Base-by-base conservation (phyloP, 2,888 invertebrate genomes). In the Brachynemurus nebulosus region DNA sequence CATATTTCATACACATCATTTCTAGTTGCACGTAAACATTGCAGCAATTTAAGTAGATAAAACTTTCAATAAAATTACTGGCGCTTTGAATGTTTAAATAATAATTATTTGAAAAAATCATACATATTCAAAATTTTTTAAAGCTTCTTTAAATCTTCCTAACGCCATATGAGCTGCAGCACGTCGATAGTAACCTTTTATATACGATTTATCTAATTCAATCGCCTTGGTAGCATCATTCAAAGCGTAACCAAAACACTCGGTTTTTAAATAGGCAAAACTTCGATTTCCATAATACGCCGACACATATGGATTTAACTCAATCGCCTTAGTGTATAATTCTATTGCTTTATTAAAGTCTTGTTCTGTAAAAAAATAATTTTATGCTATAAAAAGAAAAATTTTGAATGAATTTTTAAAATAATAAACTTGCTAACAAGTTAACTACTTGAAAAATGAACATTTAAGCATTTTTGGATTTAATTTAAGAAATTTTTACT, bases 161-260 rank as follows among this genome's bases (percentile, higher is more conserved):
- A 97, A 67, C 19, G 96, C 90, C 96, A 99, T 97, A 58, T 93
- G 79, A 23, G 98, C 86, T 2, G 92, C 91, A 1, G 97, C 98
- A 58, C 97, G 73, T 56, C 98, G 76, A 64, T 97, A 99, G 63
- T 93, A 99, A 1, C 93, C 97, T 70, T 98, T 97, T 18, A 93
- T 73, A 62, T 96, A 98, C 18, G 74, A 71, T 55, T 78, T 81
- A 65, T 98, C 95, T 50, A 91, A 63, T 63, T 88, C 85, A 45
- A 98, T 86, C 2, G 97, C 83, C 60, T 82, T 82, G 2, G 89
- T 78, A 2, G 97, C 97, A 72, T 99, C 98, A 33, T 68, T 71
- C 45, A 97, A 66, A 1, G 97, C 97, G 64, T 85, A 89, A 3
- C 98, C 98, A 65, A 91, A 97, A 64, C 85, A 88, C 67, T 99